phyloP scores from a whole-genome alignment of 2,113 vertebrate genomes.

The Sorex fumeus region DNA sequence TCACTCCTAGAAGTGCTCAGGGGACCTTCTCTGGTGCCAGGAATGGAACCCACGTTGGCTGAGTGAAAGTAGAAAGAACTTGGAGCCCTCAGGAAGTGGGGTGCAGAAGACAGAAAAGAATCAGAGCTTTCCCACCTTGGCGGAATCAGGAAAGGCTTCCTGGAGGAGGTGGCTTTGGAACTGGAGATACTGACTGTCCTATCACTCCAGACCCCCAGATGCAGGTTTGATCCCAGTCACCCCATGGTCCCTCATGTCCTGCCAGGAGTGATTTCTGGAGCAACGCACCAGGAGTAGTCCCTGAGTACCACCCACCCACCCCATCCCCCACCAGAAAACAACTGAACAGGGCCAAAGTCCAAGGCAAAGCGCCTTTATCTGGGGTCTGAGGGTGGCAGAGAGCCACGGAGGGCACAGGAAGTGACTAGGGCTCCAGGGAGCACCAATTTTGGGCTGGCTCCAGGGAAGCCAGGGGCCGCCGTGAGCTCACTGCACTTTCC shows the following conservation, averaged over 20 bases:
- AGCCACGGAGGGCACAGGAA: background rate
- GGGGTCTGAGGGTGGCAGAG: background rate
- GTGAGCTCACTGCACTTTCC: conserved; percentile 59
- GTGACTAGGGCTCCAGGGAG: background rate
- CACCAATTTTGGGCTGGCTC: background rate
- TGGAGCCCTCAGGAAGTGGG: background rate
- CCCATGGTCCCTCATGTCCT: too few relatives aligned
- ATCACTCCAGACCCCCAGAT: too few relatives aligned
- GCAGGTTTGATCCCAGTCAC: too few relatives aligned
- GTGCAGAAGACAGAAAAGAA: too few relatives aligned
- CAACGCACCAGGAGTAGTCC: too few relatives aligned
- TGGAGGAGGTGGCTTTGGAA: background rate
- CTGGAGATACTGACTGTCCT: too few relatives aligned
- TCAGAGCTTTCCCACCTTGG: fast-evolving
- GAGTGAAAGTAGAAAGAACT: background rate
- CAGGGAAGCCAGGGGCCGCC: conserved; percentile 49
- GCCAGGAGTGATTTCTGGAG: too few relatives aligned
- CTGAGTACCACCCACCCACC: too few relatives aligned
- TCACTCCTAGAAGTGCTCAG: too few relatives aligned
- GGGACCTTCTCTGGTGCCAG: too few relatives aligned
- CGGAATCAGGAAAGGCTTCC: background rate
- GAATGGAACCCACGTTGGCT: too few relatives aligned
- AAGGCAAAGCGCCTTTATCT: background rate
- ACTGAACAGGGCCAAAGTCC: background rate
- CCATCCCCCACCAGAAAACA: too few relatives aligned